Base-by-base conservation (phyloP, 2,797 vertebrate genomes). In the Peromyscus melanophrys region DNA sequence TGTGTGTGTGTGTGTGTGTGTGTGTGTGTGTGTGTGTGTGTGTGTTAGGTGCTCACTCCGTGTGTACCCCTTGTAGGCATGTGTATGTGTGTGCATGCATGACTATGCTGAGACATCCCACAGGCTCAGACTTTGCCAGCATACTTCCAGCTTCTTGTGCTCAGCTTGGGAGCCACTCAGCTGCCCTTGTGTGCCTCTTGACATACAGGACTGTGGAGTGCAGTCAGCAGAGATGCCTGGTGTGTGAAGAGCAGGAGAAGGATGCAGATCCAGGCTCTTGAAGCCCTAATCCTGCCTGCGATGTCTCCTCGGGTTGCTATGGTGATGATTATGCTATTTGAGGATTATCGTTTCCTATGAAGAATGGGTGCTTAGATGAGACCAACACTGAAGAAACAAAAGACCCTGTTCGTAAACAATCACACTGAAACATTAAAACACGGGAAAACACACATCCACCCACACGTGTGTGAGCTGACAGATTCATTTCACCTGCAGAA, bases 281-380 rank as follows among this genome's bases (percentile, higher is more conserved):
- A 82, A 95, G 96, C 75, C 88, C 1, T 21, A 19, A 71, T 92
- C 89, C 90, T 11, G 6, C 34, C 31, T 1, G 65, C 61, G 86
- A 67, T 84, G 29, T 43, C 0, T 57, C 89, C 65, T 93, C 25
- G 0, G 0, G 92, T 93, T 78, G 92, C 96, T 31, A 59, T 83
- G 91, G 97, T 29, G 80, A 92, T 3, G 88, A 37, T 40, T 40
- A 27, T 19, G 49, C 40, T 92, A 77, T 86, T 78, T n/a, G 89
- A 86, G 57, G 95, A 90, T 87, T 82, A 69, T 59, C 59, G 2
- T 67, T 80, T 89, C 84, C 34, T 12, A 52, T 16, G 94, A 83
- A 91, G 95, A 43, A 77, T 13, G 67, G 57, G 81, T 75, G 71
- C n/a, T 59, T 88, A 94, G 95, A 97, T 89, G 31, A 78, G 76